Evolutionary conservation across 2,797 vertebrate species (phyloP), one percentile per base, ranked within the genome.

Genomic region (Enteromius paludinosus): DNA sequence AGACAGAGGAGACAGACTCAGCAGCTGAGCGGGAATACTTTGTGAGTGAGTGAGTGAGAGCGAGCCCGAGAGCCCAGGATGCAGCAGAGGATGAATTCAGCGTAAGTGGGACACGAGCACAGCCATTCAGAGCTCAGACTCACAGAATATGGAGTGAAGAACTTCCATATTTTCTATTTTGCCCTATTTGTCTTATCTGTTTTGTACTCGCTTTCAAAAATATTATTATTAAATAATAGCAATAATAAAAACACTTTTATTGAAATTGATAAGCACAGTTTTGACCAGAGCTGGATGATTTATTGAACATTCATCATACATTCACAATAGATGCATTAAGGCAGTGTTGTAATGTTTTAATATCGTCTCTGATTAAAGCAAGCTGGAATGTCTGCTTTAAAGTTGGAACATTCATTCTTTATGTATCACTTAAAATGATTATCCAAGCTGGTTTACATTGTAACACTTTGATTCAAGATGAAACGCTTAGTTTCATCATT

Each of bases 41-140:
- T 90, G 88, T 91, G 90, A 93, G 89, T 89, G 85, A 84, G 85
- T 83, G 25, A 38, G 35, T 10, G 38, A 90, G 87, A 89, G 84
- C 41, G 64, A 78, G 45, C 15, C 72, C 74, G 87, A 85, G 85
- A 56, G 64, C n/a, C 41, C 41, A 90, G 92, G 87, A 95, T 95
- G 94, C 95, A 95, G 93, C 94, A 94, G 83, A 94, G 91, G 90
- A 92, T 90, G 64, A 94, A 93, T 89, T 92, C 87, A 4, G 91
- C 85, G 93, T 95, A 94, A 96, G 95, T 95, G 88, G 86, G 87
- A 66, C 87, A 90, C 84, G 35, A 52, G 23, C 45, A 5, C 33
- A 41, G 52, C 33, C 33, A 10, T 45, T 73, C 5, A 0, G 1
- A 15, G 66, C 28, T 28, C 18, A 43, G 43, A 49, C n/a, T 18